These are phyloP conservation scores for Pedionomus torquatus DNA, from an alignment of 2,113 vertebrate genomes.

Conservation along the genomic window DNA sequence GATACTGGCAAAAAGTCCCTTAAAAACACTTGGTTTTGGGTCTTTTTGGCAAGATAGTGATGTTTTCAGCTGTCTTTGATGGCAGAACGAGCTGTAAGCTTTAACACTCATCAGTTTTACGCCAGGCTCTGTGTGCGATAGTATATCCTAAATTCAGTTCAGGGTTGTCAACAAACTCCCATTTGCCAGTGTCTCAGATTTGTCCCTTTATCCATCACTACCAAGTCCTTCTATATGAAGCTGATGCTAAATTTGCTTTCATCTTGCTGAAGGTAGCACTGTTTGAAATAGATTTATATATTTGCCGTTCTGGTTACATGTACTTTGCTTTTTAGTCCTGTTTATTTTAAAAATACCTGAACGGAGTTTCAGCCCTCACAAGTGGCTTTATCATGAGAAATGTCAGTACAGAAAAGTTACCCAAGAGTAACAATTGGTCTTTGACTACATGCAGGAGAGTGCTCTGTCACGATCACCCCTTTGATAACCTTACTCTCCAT, in stretches of 20 bases:
- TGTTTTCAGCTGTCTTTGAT: background rate
- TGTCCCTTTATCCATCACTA: background rate
- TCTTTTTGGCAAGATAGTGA: background rate
- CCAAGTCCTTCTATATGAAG: background rate
- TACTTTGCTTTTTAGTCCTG: background rate
- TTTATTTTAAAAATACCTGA: background rate
- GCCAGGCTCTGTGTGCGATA: background rate
- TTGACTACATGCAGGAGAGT: background rate
- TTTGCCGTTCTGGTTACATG: background rate
- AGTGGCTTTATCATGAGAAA: background rate
- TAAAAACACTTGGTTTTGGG: background rate
- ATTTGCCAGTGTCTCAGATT: background rate
- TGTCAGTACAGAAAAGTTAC: background rate
- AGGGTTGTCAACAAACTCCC: background rate
- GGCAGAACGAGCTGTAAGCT: background rate
- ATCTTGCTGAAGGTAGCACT: background rate
- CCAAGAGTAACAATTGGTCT: constrained; percentile 20
- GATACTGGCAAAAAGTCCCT: background rate
- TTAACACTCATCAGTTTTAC: background rate
- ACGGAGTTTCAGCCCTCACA: background rate
- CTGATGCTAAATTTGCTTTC: background rate
- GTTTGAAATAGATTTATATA: background rate
- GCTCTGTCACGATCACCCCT: background rate
- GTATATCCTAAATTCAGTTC: background rate
- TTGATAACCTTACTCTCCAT: background rate